A percentile compares a stretch with the other conserved stretches of the same genome.
Evolutionary conservation across 2,888 invertebrate genomes (phyloP).

Genomic region (Callosobruchus maculatus): DNA sequence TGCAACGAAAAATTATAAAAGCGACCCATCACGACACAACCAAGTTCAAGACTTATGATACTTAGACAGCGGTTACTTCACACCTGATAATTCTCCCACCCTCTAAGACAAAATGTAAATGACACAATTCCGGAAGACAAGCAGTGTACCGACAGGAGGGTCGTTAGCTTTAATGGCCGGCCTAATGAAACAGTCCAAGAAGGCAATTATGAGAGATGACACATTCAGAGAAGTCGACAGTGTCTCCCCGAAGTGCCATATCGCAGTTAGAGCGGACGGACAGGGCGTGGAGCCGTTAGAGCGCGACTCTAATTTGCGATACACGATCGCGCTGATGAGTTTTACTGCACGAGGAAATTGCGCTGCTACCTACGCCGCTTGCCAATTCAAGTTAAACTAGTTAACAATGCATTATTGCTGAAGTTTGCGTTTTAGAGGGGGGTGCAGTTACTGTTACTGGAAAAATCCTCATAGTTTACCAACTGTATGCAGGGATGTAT

Average conservation of each 20-base stretch:
- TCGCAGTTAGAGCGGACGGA: conserved; percentile 19
- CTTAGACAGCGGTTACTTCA: too few relatives aligned
- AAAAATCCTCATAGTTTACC: too few relatives aligned
- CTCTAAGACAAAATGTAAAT: not conserved
- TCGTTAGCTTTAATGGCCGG: conserved; percentile 51
- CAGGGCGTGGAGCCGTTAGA: not conserved
- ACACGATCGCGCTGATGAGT: not conserved
- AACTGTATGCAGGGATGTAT: too few relatives aligned
- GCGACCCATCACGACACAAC: too few relatives aligned
- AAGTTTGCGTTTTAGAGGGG: not conserved
- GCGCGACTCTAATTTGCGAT: not conserved
- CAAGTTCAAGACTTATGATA: too few relatives aligned
- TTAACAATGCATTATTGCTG: not conserved
- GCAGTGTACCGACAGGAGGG: conserved; percentile 38
- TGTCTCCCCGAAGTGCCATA: conserved; percentile 37
- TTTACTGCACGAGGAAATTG: not conserved
- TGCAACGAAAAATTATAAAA: too few relatives aligned
- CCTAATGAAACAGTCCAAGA: conserved; percentile 51
- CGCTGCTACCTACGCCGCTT: not conserved
- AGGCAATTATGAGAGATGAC: conserved; percentile 51
- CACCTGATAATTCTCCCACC: not conserved
- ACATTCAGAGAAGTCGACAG: conserved; percentile 40
- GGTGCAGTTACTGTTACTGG: not conserved
- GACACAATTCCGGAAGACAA: conserved; percentile 42
- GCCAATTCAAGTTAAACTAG: not conserved